phyloP scores from a whole-genome alignment of 2,888 invertebrate species.

The Agrotis segetum region DNA sequence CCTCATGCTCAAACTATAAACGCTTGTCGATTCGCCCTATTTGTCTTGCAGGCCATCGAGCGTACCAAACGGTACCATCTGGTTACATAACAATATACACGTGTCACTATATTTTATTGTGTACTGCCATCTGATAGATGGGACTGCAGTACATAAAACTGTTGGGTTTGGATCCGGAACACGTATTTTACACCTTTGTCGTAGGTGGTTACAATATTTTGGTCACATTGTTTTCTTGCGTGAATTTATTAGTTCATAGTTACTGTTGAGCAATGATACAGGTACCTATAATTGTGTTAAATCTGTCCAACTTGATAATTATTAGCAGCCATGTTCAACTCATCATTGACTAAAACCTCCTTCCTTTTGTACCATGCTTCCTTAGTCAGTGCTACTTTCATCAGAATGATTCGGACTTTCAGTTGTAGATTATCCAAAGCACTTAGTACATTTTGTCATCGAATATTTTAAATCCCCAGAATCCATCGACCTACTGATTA shows the following conservation, averaged over 20 bases:
- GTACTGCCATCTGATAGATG: constrained; percentile 46
- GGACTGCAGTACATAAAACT: constrained; percentile 31
- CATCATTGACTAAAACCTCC: background rate
- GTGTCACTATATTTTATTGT: constrained; percentile 53
- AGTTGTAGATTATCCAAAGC: background rate
- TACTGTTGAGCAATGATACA: background rate
- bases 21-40: constrained; percentile 67
- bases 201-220: background rate
- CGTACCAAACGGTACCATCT: constrained; percentile 69
- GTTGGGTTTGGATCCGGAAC: background rate
- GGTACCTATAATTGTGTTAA: too few species aligned
- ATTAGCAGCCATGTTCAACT: background rate
- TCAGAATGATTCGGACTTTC: background rate
- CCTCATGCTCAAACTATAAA: constrained; percentile 51
- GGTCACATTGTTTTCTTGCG: background rate
- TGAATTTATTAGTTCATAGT: background rate
- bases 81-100: constrained; percentile 56
- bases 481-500: constrained; percentile 12
- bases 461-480: background rate
- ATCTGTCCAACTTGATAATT: background rate
- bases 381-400: background rate
- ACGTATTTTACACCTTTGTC: constrained; percentile 3
- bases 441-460: background rate
- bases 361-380: background rate
- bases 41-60: constrained; percentile 64